Evolutionary conservation across 2,888 invertebrate species (phyloP), one percentile per base, ranked within the genome.

Genomic region (Zootermopsis nevadensis): DNA sequence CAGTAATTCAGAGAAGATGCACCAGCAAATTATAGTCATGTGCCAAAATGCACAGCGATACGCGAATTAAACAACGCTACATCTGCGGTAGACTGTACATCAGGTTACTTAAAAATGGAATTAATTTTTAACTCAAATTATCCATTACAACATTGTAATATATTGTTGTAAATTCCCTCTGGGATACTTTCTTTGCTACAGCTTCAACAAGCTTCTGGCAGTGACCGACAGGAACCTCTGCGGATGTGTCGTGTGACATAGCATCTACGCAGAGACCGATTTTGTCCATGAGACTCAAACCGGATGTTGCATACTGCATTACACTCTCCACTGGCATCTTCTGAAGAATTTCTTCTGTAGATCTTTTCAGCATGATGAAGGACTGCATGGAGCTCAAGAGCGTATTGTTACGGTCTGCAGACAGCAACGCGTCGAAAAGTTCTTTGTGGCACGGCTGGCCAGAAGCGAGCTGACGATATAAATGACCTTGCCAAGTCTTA

Each of bases 311-410:
- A 35, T 35, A 66, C 6, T 79, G 35, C 79, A 79, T 27, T n/a
- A 79, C 60, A 66, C 66, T 35, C 10, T 79, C 38, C 19, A 24
- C 15, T 35, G 79, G 79, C 60, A 79, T 30, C 35, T 31, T 33
- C 6, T 66, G 8, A 33, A 79, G 19, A n/a, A 79, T 60, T n/a
- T 60, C 79, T 24, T n/a, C 60, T 24, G 60, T 55, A 15, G 77
- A 33, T 33, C 10, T 53, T 33, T 55, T 79, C 24, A 60, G n/a
- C 55, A 79, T 79, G 2, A 79, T 2, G 8, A 33, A 79, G 22
- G 55, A 33, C 33, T 79, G 77, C 33, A 79, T 55, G 12, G 60
- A 19, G 33, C 53, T 79, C 4, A 79, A 22, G 2, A 79, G 31
- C 1, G 72, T 22, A 30, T 67, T n/a, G 6, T 67, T 67, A 27